Conservation (phyloP, 2,888 invertebrate genomes). For the Sesamia inferens region DNA sequence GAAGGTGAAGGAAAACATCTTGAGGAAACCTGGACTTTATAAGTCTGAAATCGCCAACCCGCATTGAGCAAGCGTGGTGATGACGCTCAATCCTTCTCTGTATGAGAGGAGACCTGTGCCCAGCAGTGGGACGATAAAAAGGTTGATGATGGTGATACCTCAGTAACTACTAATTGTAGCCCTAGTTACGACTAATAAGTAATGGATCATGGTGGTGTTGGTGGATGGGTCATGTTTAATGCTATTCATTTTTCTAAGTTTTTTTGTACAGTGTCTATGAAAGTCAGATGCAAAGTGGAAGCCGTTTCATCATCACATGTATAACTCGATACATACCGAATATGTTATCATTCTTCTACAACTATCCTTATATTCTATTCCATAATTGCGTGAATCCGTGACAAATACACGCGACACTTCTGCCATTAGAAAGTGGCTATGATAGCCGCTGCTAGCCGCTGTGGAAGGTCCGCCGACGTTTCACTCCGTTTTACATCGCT, state of each 20-base stretch:
- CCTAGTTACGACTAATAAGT: neutral
- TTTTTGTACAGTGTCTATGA: neutral
- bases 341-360: neutral
- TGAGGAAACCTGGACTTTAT: too few relatives aligned
- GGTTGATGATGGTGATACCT: too few relatives aligned
- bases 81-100: too few relatives aligned
- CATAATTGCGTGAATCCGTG: constrained; percentile 31
- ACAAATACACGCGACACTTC: constrained; percentile 56
- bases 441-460: constrained; percentile 46
- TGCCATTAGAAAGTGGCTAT: constrained; percentile 60
- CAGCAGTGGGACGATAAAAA: too few relatives aligned
- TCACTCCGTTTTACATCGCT: constrained; percentile 55
- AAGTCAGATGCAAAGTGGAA: neutral
- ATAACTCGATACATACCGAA: neutral
- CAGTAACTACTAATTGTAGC: neutral
- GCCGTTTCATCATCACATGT: neutral
- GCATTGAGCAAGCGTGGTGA: too few relatives aligned
- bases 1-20: too few relatives aligned
- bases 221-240: neutral
- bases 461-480: constrained; percentile 54
- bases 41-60: too few relatives aligned
- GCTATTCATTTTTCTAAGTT: neutral
- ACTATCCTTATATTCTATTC: constrained; percentile 25
- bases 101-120: too few relatives aligned
- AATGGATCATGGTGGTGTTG: too few relatives aligned